Percentiles rank a stretch among this genome's conserved stretches.
These are phyloP conservation scores for Melierax canorus DNA, from an alignment of 2,113 vertebrate genomes.

Conservation along the genomic window DNA sequence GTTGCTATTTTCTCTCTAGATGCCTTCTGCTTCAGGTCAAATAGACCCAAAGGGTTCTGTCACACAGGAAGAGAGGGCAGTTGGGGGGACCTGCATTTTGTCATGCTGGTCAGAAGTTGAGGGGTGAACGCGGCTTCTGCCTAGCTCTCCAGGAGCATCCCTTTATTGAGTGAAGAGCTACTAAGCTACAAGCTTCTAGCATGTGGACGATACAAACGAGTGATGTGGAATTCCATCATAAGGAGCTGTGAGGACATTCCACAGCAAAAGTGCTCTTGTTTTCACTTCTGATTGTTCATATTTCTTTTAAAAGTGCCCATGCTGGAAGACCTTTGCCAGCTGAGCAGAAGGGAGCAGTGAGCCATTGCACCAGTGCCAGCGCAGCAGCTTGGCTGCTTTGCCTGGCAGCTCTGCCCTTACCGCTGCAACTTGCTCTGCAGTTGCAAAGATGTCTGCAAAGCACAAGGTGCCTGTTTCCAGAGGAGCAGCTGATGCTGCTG, in stretches of 20 bases:
- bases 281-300: background rate
- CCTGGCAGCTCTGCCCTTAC: background rate
- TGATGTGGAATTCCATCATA: accelerated
- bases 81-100: accelerated
- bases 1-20: background rate
- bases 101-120: background rate
- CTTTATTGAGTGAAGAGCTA: background rate
- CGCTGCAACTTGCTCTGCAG: background rate
- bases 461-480: background rate
- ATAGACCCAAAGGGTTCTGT: background rate
- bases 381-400: background rate
- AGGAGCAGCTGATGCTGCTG: background rate
- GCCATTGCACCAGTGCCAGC: accelerated
- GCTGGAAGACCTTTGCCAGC: background rate
- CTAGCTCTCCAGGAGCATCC: background rate
- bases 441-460: background rate
- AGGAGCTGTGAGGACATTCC: background rate
- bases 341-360: background rate
- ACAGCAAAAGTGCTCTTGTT: background rate
- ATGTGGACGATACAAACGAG: accelerated
- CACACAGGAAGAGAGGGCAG: background rate
- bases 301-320: background rate
- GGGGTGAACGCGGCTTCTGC: background rate
- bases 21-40: background rate
- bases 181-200: background rate